Evolutionary conservation across 1,140 invertebrate species (phyloP), one percentile per base, ranked within the genome.

Genomic region (Trichoplusia ni): DNA sequence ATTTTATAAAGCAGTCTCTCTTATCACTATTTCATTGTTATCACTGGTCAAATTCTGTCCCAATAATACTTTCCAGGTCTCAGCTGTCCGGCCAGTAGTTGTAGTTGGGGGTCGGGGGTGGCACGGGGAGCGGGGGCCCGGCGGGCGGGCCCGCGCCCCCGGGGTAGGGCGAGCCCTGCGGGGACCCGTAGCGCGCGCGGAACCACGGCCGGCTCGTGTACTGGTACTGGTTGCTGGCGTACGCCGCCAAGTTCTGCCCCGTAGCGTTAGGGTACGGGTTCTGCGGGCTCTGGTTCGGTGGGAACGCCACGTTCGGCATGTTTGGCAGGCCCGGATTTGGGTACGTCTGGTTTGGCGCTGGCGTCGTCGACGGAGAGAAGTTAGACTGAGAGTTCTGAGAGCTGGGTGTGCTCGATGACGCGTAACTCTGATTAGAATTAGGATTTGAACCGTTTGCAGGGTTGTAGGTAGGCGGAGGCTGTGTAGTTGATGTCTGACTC

Each of bases 81-180:
- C 84, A 90, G 77, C 81, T 88, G 40, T 90, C 87, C 73, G 84
- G 87, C 87, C 87, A 90, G 35, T 90, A 90, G 53, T 87, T 88
- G 13, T 87, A 90, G 64, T 82, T 87, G 4, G 73, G 77, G 1
- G 82, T 56, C 0, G 86, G 84, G 0, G 86, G 82, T 0, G 84
- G 82, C 0, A 84, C 81, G 0, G 82, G 73, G 75, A 87, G 77
- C 0, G 84, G 82, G 0, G 82, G 79, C 0, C 78, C 82, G 18
- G 78, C 59, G 0, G 71, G 79, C 4, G 81, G 81, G 0, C 76
- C 81, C 0, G 73, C 64, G 4, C 77, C 78, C 4, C 81, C 63
- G 4, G 69, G 69, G 73, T 88, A 90, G 0, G 86, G 86, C 1
- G 84, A 88, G 3, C 82, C 79, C 42, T 88, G 84, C 0, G 85